These are phyloP conservation scores for Catharus fuscescens DNA, from an alignment of 2,113 vertebrate species.

Conservation along the genomic window DNA sequence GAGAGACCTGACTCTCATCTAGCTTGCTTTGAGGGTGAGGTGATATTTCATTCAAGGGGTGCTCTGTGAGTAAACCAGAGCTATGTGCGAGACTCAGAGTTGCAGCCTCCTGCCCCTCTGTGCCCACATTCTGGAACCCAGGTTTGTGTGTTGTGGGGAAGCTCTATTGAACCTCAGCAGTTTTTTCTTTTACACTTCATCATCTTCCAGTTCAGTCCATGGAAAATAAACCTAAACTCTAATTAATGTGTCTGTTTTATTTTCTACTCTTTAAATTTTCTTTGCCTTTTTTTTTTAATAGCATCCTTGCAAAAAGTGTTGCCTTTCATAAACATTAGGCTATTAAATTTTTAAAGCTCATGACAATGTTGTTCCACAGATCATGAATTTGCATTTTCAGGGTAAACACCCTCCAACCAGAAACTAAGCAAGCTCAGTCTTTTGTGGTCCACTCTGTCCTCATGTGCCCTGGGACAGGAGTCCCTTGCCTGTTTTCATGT, in stretches of 20 bases:
- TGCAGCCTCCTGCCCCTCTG: background rate
- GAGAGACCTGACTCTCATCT: background rate
- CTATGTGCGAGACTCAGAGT: background rate
- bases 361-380: background rate
- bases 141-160: background rate
- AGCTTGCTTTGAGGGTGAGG: background rate
- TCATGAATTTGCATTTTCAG: background rate
- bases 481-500: background rate
- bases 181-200: background rate
- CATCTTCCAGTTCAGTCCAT: background rate
- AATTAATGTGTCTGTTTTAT: background rate
- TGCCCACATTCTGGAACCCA: background rate
- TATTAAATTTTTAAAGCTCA: background rate
- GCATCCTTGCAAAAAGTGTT: background rate
- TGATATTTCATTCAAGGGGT: background rate
- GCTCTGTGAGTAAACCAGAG: background rate
- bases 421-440: background rate
- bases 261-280: background rate
- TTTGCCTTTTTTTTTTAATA: background rate
- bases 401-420: background rate
- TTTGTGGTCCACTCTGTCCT: background rate
- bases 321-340: background rate
- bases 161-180: background rate
- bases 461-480: background rate
- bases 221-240: background rate